Evolutionary conservation across 2,888 invertebrate genomes (phyloP), one percentile per base, ranked within the genome.

Genomic region (Arenicola marina): DNA sequence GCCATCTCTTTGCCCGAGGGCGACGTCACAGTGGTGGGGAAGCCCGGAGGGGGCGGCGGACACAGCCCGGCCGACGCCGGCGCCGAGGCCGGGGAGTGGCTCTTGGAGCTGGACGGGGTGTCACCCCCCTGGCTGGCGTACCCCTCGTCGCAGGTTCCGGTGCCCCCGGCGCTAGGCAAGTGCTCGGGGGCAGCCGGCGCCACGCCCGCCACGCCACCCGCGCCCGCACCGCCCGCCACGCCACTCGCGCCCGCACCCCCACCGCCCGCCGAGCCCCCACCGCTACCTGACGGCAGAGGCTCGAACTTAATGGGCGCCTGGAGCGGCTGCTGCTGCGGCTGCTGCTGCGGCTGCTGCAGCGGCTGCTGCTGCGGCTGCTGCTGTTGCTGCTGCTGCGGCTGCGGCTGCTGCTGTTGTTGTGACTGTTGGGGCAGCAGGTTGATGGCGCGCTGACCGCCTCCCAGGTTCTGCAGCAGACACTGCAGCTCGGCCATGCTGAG

Each of bases 401-500:
- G 11, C 18, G 26, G 15, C 11, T 11, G 48, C 7, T n/a, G 24
- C n/a, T 48, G 48, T 24, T 48, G 48, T 21, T 11, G 48, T 11
- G 48, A 24, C 48, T 48, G 48, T 24, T n/a, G 7, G 15, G 48
- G 24, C 7, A 7, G 4, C n/a, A 51, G 33, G 21, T 15, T 15
- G 21, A 15, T 11, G 11, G 51, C 26, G 7, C 4, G 24, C 26
- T 53, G 24, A 46, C 74, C 74, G 51, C 77, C 77, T 60, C 78
- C 65, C 45, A 65, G 76, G 67, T 74, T 75, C 59, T 77, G 76
- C 26, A 81, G 71, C 7, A 81, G 66, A 45, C 75, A 71, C 72
- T 81, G 79, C 57, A 81, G 71, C 62, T 81, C 81, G 4, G 75
- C 78, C 79, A 80, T 80, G 69, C 78, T 75, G 31, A 78, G 66